phyloP scores from a whole-genome alignment of 2,888 invertebrate genomes.

The Euproctis similis region DNA sequence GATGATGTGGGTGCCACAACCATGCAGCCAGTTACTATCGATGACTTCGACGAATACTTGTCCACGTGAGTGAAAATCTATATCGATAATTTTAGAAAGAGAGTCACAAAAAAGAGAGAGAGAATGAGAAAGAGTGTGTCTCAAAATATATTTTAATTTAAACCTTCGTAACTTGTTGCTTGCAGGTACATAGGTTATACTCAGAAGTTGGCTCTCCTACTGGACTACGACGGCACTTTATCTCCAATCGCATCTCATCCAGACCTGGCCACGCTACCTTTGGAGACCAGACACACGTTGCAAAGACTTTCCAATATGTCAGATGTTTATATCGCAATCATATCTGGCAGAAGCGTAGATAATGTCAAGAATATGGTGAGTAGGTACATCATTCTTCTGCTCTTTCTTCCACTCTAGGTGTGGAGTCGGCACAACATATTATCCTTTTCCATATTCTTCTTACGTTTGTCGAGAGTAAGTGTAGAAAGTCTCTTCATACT shows the following conservation, averaged over 20 bases:
- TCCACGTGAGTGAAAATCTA: slow-evolving; percentile 80
- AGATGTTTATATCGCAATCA: slow-evolving; percentile 90
- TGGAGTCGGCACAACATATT: too few relatives aligned
- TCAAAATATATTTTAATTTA: background rate
- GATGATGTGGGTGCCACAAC: slow-evolving; percentile 89
- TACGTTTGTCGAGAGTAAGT: too few relatives aligned
- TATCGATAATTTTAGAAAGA: too few relatives aligned
- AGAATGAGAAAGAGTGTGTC: too few relatives aligned
- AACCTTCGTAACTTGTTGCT: slow-evolving; percentile 4
- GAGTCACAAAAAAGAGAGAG: too few relatives aligned
- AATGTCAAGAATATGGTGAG: slow-evolving; percentile 91
- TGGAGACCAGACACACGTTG: slow-evolving; percentile 89
- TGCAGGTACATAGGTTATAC: slow-evolving; percentile 88
- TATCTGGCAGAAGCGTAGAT: slow-evolving; percentile 90
- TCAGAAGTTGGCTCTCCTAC: slow-evolving; percentile 86
- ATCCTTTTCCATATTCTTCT: too few relatives aligned
- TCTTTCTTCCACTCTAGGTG: too few relatives aligned
- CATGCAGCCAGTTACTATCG: slow-evolving; percentile 92
- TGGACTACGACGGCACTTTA: slow-evolving; percentile 92
- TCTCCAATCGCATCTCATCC: slow-evolving; percentile 94
- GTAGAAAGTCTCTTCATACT: too few relatives aligned
- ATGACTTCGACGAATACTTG: slow-evolving; percentile 92
- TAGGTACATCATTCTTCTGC: background rate
- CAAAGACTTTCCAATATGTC: slow-evolving; percentile 88
- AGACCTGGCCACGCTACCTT: slow-evolving; percentile 88